phyloP scores from a whole-genome alignment of 2,888 invertebrate species.

The Biston stratarius region DNA sequence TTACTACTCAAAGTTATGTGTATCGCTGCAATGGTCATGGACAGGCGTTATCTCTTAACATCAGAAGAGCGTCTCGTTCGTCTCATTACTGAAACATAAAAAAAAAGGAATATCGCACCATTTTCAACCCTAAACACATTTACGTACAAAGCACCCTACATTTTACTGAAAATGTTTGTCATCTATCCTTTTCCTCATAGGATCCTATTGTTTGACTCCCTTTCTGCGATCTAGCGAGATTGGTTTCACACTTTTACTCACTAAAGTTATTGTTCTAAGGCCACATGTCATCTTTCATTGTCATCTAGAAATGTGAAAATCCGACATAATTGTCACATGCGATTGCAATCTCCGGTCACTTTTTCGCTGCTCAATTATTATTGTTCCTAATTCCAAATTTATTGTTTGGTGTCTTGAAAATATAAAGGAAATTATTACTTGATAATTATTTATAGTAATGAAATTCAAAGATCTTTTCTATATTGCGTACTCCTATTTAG shows the following conservation, averaged over 20 bases:
- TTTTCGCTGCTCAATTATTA: neutral
- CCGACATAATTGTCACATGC: neutral
- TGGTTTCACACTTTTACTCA: constrained; percentile 77
- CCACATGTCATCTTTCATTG: constrained; percentile 79
- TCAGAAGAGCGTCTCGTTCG: no score
- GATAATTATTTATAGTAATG: no score
- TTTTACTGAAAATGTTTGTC: constrained; percentile 54
- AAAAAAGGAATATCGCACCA: constrained; percentile 23
- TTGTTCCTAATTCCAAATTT: no score
- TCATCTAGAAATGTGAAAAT: constrained; percentile 32
- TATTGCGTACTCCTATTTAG: no score
- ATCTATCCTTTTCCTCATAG: constrained; percentile 47
- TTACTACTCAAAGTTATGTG: no score
- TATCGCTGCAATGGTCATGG: no score
- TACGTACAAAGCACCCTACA: constrained; percentile 50
- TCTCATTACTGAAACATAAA: no score
- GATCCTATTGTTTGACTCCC: constrained; percentile 64
- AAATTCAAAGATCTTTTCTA: no score
- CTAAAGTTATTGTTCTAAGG: constrained; percentile 81
- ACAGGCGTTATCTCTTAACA: no score
- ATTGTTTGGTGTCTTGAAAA: neutral
- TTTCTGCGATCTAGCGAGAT: constrained; percentile 69
- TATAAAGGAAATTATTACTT: no score
- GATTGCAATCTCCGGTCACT: neutral
- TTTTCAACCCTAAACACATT: constrained; percentile 45